These are phyloP conservation scores for Frankliniella fusca DNA, from an alignment of 2,888 invertebrate genomes.

Conservation along the genomic window DNA sequence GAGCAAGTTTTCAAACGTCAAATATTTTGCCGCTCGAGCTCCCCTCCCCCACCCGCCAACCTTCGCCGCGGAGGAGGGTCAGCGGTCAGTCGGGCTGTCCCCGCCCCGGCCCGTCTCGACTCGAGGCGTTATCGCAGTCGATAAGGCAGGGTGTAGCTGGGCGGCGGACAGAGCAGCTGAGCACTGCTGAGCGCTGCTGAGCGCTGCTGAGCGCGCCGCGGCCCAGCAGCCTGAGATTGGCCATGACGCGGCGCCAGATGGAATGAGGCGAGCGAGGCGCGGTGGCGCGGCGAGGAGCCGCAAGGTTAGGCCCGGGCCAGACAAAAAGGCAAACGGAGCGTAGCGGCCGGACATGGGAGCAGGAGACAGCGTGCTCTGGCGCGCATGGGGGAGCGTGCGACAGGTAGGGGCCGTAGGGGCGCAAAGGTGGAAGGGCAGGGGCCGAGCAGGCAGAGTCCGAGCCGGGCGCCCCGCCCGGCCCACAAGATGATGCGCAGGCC, in stretches of 20 bases:
- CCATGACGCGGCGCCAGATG: background rate
- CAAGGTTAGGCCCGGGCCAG: background rate
- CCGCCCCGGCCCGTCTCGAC: background rate
- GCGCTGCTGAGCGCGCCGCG: background rate
- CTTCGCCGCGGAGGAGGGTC: background rate
- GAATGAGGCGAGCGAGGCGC: too few relatives aligned
- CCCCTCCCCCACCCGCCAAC: too few relatives aligned
- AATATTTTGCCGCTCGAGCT: too few relatives aligned
- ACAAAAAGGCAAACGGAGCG: too few relatives aligned
- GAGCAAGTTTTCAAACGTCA: background rate
- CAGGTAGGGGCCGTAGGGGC: background rate
- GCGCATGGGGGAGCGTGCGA: background rate
- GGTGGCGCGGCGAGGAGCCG: background rate
- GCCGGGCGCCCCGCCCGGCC: background rate
- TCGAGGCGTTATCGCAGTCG: background rate
- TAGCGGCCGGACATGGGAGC: too few relatives aligned
- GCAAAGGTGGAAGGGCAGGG: background rate
- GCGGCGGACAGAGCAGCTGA: background rate
- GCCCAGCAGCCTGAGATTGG: background rate
- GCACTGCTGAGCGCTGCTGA: too few relatives aligned
- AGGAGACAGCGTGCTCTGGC: too few relatives aligned
- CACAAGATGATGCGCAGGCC: background rate
- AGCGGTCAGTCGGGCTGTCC: background rate
- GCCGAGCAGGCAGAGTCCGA: background rate
- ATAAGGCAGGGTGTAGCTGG: background rate